These are phyloP conservation scores for Gasterosteus nipponicus DNA, from an alignment of 2,113 vertebrate genomes.

Conservation along the genomic window DNA sequence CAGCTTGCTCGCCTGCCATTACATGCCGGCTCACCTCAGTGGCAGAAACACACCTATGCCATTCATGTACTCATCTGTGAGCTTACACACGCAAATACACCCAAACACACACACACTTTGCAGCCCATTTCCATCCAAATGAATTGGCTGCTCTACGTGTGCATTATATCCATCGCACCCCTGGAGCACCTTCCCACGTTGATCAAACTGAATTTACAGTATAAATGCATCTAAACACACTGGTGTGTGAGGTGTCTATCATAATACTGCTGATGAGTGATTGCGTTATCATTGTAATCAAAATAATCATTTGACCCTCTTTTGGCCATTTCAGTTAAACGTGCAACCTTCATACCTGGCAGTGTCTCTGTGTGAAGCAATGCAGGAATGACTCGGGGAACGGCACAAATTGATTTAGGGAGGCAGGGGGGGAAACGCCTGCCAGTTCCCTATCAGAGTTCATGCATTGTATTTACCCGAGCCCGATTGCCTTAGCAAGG, in stretches of 20 bases:
- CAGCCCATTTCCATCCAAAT: slow-evolving; percentile 63
- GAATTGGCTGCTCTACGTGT: slow-evolving; percentile 63
- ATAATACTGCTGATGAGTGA: slow-evolving; percentile 62
- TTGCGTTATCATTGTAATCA: slow-evolving; percentile 72
- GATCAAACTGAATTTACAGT: slow-evolving; percentile 75
- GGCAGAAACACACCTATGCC: slow-evolving; percentile 49
- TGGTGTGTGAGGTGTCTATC: slow-evolving; percentile 48
- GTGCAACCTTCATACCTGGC: slow-evolving; percentile 71
- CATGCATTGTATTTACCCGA: slow-evolving; percentile 81
- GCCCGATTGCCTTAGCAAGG: slow-evolving; percentile 82
- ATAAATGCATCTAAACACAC: slow-evolving; percentile 69
- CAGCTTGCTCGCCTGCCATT: slow-evolving; percentile 56
- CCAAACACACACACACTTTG: slow-evolving; percentile 20
- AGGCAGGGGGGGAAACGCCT: slow-evolving; percentile 68
- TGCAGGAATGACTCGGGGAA: slow-evolving; percentile 72
- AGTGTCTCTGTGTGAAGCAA: slow-evolving; percentile 62
- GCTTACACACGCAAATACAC: slow-evolving; percentile 39
- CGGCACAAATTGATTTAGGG: slow-evolving; percentile 79
- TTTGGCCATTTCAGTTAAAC: slow-evolving; percentile 60
- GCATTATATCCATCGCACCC: slow-evolving; percentile 52
- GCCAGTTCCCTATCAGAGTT: slow-evolving; percentile 81
- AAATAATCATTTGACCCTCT: slow-evolving; percentile 73
- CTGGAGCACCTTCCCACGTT: slow-evolving; percentile 72
- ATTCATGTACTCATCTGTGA: slow-evolving; percentile 65
- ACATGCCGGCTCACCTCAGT: slow-evolving; percentile 57